These are phyloP conservation scores for Hyppa rectilinea DNA, from an alignment of 2,888 invertebrate species.

Conservation along the genomic window DNA sequence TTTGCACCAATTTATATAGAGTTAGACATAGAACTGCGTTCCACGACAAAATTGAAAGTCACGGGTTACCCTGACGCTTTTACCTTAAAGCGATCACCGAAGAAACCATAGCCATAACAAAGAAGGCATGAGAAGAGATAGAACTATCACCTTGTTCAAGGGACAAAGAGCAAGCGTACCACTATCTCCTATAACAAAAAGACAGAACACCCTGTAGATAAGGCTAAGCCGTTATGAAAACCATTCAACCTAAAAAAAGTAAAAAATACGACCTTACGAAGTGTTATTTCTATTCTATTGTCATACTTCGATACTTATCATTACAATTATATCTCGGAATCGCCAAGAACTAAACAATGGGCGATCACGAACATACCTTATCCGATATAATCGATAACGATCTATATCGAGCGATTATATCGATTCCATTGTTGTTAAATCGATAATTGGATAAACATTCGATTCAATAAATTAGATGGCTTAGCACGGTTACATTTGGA, in stretches of 20 bases:
- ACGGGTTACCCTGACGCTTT: too few species aligned
- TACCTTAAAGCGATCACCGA: too few species aligned
- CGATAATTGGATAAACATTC: constrained; percentile 70
- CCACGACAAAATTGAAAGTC: too few species aligned
- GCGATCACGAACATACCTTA: constrained; percentile 67
- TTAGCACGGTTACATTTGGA: constrained; percentile 58
- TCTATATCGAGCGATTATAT: constrained; percentile 69
- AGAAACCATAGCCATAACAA: too few species aligned
- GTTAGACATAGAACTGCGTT: too few species aligned
- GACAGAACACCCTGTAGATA: constrained; percentile 14
- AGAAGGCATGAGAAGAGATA: neutral
- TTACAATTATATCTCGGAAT: constrained; percentile 65
- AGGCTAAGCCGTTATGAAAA: neutral
- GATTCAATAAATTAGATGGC: constrained; percentile 66
- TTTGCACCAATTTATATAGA: too few species aligned
- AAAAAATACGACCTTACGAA: constrained; percentile 48
- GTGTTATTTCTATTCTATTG: constrained; percentile 58
- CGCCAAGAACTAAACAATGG: constrained; percentile 64
- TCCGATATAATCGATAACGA: constrained; percentile 62
- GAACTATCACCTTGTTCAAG: constrained; percentile 7
- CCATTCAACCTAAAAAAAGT: constrained; percentile 32
- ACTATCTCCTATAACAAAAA: constrained; percentile 6
- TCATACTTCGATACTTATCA: constrained; percentile 62
- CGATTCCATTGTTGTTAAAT: constrained; percentile 68
- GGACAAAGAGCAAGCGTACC: neutral